These are phyloP conservation scores for Lanistes nyassanus DNA, from an alignment of 1,140 invertebrate genomes.

Conservation along the genomic window DNA sequence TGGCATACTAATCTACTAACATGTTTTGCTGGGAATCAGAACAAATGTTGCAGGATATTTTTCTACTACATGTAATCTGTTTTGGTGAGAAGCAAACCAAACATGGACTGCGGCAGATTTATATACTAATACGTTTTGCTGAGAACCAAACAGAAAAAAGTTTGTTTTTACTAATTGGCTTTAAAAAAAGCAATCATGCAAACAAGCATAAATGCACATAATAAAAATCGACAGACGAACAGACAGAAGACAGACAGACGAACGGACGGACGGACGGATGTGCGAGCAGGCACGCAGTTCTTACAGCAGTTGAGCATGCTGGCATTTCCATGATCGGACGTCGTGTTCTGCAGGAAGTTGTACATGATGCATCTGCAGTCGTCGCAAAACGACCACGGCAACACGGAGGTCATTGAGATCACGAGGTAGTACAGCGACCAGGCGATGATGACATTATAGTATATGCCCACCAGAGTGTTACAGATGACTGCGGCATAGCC, in stretches of 20 bases:
- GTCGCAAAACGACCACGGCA: constrained; percentile 43
- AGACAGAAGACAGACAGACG: too few species aligned
- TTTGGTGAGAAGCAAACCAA: too few species aligned
- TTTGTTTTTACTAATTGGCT: too few species aligned
- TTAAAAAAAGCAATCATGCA: too few species aligned
- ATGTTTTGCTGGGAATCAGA: not conserved
- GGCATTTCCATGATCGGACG: not conserved
- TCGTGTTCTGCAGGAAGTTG: not conserved
- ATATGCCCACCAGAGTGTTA: constrained; percentile 94
- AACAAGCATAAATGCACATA: not conserved
- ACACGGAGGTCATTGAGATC: constrained; percentile 76
- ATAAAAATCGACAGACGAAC: not conserved
- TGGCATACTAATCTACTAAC: too few species aligned
- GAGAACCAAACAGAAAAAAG: too few species aligned
- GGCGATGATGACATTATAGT: constrained; percentile 95
- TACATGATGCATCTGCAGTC: constrained; percentile 16
- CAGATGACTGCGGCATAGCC: constrained; percentile 73
- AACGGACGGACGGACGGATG: too few species aligned
- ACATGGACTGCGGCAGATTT: too few species aligned
- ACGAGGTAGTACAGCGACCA: constrained; percentile 95
- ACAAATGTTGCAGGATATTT: too few species aligned
- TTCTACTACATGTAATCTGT: too few species aligned
- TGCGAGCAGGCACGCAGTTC: not conserved
- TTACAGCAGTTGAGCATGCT: constrained; percentile 8
- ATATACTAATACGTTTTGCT: too few species aligned